phyloP scores from a whole-genome alignment of 1,140 invertebrate species.

The Zaprionus africanus region DNA sequence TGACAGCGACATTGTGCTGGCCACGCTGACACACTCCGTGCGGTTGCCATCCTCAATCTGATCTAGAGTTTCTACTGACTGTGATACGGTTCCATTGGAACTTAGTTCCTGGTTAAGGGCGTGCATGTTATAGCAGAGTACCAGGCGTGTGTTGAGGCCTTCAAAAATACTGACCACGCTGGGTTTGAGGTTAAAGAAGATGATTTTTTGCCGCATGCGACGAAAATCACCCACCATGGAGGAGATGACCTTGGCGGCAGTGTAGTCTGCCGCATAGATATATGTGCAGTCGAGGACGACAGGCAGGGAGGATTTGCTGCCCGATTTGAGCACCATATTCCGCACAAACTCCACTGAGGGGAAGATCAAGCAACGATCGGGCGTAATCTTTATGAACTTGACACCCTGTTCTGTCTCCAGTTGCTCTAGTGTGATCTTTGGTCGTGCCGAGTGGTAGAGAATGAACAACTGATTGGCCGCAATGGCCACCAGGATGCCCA shows the following conservation, averaged over 20 bases:
- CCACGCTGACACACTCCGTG: slow-evolving; percentile 61
- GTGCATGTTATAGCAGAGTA: slow-evolving; percentile 90
- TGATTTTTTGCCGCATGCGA: slow-evolving; percentile 88
- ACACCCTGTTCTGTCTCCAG: slow-evolving; percentile 87
- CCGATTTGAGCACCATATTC: slow-evolving; percentile 91
- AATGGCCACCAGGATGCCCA: slow-evolving; percentile 95
- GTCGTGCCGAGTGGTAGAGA: slow-evolving; percentile 94
- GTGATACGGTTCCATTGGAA: slow-evolving; percentile 48
- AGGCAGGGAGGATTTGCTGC: slow-evolving; percentile 87
- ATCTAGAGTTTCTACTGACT: slow-evolving; percentile 59
- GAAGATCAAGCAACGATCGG: slow-evolving; percentile 94
- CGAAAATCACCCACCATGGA: slow-evolving; percentile 90
- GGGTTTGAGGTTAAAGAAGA: slow-evolving; percentile 93
- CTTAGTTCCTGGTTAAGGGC: slow-evolving; percentile 88
- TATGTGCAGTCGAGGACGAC: slow-evolving; percentile 94
- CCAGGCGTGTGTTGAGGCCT: slow-evolving; percentile 89
- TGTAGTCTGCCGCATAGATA: slow-evolving; percentile 92
- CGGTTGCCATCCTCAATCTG: slow-evolving; percentile 32
- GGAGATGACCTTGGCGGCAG: slow-evolving; percentile 90
- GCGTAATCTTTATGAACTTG: slow-evolving; percentile 91
- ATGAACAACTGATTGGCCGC: slow-evolving; percentile 94
- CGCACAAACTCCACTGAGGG: slow-evolving; percentile 94
- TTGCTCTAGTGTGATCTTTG: slow-evolving; percentile 92
- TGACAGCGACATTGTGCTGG: slow-evolving; percentile 54
- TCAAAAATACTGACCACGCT: slow-evolving; percentile 91